phyloP scores from a whole-genome alignment of 2,888 invertebrate species.

The Ornithoptera alexandrae region DNA sequence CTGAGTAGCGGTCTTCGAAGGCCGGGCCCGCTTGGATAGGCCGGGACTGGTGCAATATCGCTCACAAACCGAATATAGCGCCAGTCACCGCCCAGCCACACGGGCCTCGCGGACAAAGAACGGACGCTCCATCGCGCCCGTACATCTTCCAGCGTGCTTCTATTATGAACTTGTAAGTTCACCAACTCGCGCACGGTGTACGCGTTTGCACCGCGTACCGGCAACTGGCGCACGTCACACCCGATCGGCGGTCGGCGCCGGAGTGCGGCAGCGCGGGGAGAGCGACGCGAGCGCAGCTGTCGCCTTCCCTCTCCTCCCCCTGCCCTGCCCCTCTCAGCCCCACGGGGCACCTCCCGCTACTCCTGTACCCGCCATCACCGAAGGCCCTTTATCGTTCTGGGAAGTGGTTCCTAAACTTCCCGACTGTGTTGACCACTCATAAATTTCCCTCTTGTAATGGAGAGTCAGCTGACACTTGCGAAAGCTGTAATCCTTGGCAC shows the following conservation, averaged over 20 bases:
- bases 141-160: conserved; percentile 26
- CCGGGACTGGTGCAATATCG: conserved; percentile 81
- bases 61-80: conserved; percentile 74
- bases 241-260: conserved; percentile 55
- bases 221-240: conserved; percentile 40
- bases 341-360: conserved; percentile 41
- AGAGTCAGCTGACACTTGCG: conserved; percentile 38
- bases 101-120: conserved; percentile 74
- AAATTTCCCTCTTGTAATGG: conserved; percentile 50
- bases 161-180: conserved; percentile 35
- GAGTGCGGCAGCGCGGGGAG: conserved; percentile 60
- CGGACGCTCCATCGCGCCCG: conserved; percentile 56
- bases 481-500: conserved; percentile 75
- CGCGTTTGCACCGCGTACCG: conserved; percentile 32
- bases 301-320: conserved; percentile 46
- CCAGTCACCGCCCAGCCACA: conserved; percentile 77
- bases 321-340: no score
- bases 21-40: conserved; percentile 77
- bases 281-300: conserved; percentile 74
- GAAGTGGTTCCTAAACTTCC: conserved; percentile 80
- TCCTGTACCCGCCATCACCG: conserved; percentile 45
- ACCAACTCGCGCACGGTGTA: conserved; percentile 38
- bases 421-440: conserved; percentile 62
- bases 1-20: conserved; percentile 75
- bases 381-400: conserved; percentile 78